Conservation (phyloP, 2,888 invertebrate genomes). For the Parnassius mnemosyne region DNA sequence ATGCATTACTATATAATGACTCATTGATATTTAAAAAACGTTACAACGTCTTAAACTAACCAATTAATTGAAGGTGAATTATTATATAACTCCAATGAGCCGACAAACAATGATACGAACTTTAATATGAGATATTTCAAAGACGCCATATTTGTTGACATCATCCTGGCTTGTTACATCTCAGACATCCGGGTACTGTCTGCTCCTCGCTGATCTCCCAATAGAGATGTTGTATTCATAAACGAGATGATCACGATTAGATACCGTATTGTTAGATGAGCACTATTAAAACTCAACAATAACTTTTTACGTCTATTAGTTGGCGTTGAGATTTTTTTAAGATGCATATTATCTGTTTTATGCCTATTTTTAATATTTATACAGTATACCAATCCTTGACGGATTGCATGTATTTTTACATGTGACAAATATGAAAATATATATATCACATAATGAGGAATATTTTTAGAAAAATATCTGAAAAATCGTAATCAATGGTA, state of each 20-base stretch:
- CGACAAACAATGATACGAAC: constrained; percentile 24
- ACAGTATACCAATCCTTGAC: no score
- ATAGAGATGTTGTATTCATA: constrained; percentile 29
- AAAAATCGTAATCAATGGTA: no score
- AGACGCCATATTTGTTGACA: constrained; percentile 69
- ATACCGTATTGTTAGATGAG: constrained; percentile 11
- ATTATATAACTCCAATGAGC: constrained; percentile 24
- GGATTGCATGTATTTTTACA: no score
- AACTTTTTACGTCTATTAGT: neutral
- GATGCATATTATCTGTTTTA: no score
- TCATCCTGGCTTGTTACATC: constrained; percentile 54
- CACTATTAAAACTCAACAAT: constrained; percentile 13
- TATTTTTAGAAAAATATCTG: no score
- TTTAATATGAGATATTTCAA: constrained; percentile 39
- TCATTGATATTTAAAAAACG: constrained; percentile 10
- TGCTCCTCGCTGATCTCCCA: constrained; percentile 45
- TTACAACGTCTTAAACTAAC: constrained; percentile 13
- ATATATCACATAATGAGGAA: no score
- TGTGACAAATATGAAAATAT: no score
- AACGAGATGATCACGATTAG: constrained; percentile 26
- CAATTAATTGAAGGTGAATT: constrained; percentile 21
- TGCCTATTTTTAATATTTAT: no score
- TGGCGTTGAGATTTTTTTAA: no score
- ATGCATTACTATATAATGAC: constrained; percentile 12
- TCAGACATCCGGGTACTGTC: constrained; percentile 59